Evolutionary conservation across 2,888 invertebrate species (phyloP).

Genomic region (Andrena praecox): DNA sequence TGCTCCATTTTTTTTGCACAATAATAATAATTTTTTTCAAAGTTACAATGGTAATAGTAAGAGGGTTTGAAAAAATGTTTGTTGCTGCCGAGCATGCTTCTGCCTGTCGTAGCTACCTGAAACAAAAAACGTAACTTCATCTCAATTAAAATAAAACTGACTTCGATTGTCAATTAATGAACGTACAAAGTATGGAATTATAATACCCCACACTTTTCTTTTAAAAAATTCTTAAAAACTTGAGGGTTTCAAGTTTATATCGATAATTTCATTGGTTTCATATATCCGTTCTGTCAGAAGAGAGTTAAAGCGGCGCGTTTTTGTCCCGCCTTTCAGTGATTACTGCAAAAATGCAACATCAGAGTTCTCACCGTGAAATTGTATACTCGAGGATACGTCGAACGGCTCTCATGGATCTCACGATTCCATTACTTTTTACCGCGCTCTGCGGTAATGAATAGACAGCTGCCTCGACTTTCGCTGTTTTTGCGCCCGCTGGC

Average conservation of each 20-base stretch:
- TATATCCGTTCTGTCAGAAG: neutral
- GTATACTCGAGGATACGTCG: slow-evolving; percentile 16
- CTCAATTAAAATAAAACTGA: no score
- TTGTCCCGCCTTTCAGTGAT: neutral
- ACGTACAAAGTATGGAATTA: no score
- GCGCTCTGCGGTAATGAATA: slow-evolving; percentile 44
- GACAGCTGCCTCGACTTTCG: slow-evolving; percentile 50
- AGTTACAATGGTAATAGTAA: no score
- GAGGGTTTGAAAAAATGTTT: no score
- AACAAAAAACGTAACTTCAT: no score
- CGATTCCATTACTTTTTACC: slow-evolving; percentile 40
- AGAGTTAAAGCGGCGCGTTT: neutral
- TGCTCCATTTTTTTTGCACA: no score
- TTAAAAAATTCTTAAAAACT: no score
- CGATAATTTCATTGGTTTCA: neutral
- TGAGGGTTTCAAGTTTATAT: neutral
- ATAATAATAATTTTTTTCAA: no score
- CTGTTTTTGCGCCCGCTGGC: slow-evolving; percentile 48
- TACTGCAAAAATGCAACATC: neutral
- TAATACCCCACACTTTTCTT: no score
- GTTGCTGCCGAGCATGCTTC: no score
- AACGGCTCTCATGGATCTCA: slow-evolving; percentile 43
- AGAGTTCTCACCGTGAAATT: slow-evolving; percentile 23
- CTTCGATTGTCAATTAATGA: no score
- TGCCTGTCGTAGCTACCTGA: no score